Percentiles rank a stretch among this genome's conserved stretches.
Evolutionary conservation across 2,113 vertebrate species (phyloP).

Genomic region (Anoura caudifer): DNA sequence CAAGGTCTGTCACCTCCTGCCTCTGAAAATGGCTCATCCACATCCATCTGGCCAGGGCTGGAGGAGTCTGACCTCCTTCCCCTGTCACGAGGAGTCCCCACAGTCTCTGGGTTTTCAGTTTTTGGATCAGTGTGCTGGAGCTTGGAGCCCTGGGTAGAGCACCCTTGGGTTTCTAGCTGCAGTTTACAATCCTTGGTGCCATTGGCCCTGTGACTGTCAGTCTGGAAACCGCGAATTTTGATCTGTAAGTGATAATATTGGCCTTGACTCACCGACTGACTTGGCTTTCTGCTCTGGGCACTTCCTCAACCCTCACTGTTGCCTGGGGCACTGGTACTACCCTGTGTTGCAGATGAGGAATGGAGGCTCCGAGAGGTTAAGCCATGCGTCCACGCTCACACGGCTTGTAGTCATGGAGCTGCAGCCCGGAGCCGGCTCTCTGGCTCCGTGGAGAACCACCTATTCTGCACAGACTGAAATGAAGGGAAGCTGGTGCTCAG

Average conservation of each 20-base stretch:
- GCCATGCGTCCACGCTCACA: neutral
- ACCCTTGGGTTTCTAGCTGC: neutral
- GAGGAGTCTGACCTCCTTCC: neutral
- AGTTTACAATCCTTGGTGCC: neutral
- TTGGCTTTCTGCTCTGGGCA: neutral
- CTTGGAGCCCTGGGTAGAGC: neutral
- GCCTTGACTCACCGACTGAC: neutral
- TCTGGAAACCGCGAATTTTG: neutral
- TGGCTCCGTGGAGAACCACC: neutral
- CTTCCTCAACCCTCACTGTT: neutral
- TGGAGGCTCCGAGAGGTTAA: neutral
- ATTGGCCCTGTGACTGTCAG: neutral
- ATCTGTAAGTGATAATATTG: neutral
- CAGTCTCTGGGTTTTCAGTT: neutral
- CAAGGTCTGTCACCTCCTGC: neutral
- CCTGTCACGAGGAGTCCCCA: neutral
- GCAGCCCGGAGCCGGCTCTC: neutral
- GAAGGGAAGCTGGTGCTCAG: neutral
- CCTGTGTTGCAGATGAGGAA: neutral
- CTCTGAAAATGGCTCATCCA: neutral
- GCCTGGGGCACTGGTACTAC: neutral
- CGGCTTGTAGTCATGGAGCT: neutral
- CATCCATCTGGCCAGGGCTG: neutral
- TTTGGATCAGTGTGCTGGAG: neutral
- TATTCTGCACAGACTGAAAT: neutral